phyloP scores from a whole-genome alignment of 2,888 invertebrate species.

The Lithodes maja region DNA sequence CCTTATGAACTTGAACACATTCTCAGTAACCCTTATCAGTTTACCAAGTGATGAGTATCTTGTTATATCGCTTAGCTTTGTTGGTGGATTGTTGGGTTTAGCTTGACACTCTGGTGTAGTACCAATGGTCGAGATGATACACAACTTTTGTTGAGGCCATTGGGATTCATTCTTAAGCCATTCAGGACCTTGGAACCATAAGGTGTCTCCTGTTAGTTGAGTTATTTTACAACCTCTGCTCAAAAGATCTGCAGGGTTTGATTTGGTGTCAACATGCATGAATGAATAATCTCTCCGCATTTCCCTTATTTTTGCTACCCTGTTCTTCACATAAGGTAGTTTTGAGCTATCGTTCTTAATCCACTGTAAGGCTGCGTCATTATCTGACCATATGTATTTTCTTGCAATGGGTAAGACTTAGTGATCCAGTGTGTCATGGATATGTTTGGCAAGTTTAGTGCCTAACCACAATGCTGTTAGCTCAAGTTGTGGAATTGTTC shows the following conservation, averaged over 20 bases:
- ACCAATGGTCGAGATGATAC: neutral
- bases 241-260: neutral
- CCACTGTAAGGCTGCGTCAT: conserved; percentile 23
- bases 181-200: conserved; percentile 12
- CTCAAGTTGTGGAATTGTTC: conserved; percentile 5
- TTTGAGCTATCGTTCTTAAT: neutral
- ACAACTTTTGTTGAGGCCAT: neutral
- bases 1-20: conserved; percentile 3
- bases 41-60: neutral
- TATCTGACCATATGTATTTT: conserved; percentile 6
- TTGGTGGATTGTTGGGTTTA: neutral
- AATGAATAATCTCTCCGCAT: neutral
- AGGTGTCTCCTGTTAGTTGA: neutral
- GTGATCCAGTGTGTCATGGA: neutral
- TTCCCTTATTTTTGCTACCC: neutral
- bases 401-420: neutral
- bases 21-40: neutral
- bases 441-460: neutral
- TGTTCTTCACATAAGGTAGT: conserved; percentile 19
- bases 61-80: neutral
- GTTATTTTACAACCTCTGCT: neutral
- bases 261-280: neutral
- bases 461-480: neutral
- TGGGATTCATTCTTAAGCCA: neutral
- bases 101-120: neutral